Evolutionary conservation across 1,140 invertebrate species (phyloP), one percentile per base, ranked within the genome.

Genomic region (Doryteuthis pealeii): DNA sequence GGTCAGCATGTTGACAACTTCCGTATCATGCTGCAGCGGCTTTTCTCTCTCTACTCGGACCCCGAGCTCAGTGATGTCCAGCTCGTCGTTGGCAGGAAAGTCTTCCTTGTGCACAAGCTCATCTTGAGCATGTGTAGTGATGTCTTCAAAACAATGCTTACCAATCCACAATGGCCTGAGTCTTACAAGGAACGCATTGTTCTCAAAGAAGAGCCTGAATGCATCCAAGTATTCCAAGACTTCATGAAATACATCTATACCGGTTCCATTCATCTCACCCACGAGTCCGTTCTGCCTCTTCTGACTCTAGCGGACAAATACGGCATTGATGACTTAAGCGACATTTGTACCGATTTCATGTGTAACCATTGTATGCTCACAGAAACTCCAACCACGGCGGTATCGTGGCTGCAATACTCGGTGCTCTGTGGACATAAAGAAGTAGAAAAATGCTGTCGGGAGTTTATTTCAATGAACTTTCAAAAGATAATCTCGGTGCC

Each of bases 141-240:
- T 90, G 96, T 98, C 28, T 97, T 98, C 88, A 95, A 96, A 92
- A 94, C 96, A 6, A 98, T 98, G 96, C 88, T 98, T 54, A 96
- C 96, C 93, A 95, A 94, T 84, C 92, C 94, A 0, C 93, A 94
- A 86, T 97, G 96, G 96, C 93, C 91, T 71, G 96, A 97, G 86
- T 95, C 94, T 82, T 91, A 93, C 77, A 94, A 96, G 88, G 94
- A 91, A 80, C 90, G 91, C 30, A 93, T 98, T 75, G 92, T 93
- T 43, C 89, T 97, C 1, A 91, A 94, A 83, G 96, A 98, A 89
- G 93, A 95, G 30, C 92, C 93, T 4, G 92, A 92, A 73, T 96
- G 95, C 86, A 91, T 92, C 43, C 89, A 90, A 74, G 94, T 96
- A 32, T 98, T 98, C 89, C 93, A 93, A 74, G 91, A 94, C 84